These are phyloP conservation scores for Enoplosus armatus DNA, from an alignment of 2,797 vertebrate species.

Conservation along the genomic window DNA sequence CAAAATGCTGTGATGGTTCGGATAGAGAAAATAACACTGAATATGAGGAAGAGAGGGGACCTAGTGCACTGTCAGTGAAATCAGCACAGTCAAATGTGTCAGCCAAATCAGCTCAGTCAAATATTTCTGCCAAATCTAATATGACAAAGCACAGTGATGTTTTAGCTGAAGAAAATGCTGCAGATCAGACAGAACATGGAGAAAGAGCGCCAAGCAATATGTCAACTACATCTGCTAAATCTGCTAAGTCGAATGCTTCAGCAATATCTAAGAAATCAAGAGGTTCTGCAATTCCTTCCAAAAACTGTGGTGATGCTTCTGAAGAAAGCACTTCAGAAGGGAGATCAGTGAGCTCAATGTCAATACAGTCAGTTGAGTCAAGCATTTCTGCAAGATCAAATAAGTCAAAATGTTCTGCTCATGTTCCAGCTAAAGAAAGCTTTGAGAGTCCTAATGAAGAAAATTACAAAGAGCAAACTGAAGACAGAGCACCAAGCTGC, in stretches of 20 bases:
- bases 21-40: slow-evolving; percentile 3
- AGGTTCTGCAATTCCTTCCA: slow-evolving; percentile 20
- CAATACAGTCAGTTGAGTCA: slow-evolving; percentile 60
- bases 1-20: slow-evolving; percentile 9
- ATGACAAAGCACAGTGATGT: slow-evolving; percentile 10
- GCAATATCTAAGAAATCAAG: slow-evolving; percentile 52
- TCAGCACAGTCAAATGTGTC: slow-evolving; percentile 58
- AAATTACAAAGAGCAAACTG: slow-evolving; percentile 37
- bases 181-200: neutral
- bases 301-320: slow-evolving; percentile 13
- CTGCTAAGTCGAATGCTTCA: slow-evolving; percentile 62
- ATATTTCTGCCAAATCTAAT: slow-evolving; percentile 61
- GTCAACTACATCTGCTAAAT: slow-evolving; percentile 57
- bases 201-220: slow-evolving; percentile 59
- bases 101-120: slow-evolving; percentile 41
- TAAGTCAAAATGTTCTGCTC: slow-evolving; percentile 53
- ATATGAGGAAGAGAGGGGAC: slow-evolving; percentile 38
- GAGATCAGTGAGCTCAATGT: slow-evolving; percentile 55
- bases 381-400: slow-evolving; percentile 59
- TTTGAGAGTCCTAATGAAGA: slow-evolving; percentile 24
- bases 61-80: slow-evolving; percentile 58
- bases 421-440: slow-evolving; percentile 26
- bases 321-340: slow-evolving; percentile 36
- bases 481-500: slow-evolving; percentile 59
- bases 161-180: slow-evolving; percentile 38